Evolutionary conservation across 1,140 invertebrate species (phyloP), one percentile per base, ranked within the genome.

Genomic region (Polyergus mexicanus): DNA sequence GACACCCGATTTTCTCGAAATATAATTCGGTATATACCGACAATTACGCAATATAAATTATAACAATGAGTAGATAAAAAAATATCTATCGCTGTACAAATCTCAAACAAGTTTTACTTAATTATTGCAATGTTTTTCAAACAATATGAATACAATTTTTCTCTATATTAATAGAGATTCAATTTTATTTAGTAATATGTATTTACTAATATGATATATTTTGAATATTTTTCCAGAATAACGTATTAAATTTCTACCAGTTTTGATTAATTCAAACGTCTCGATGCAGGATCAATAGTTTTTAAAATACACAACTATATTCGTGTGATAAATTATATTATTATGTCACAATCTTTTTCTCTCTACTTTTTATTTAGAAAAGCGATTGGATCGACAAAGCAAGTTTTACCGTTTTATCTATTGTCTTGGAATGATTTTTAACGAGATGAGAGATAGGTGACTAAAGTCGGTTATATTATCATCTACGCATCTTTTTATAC

Each of bases 401-500:
- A n/a, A 78, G 35, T 62, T 87, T 51, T 72, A 68, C 1, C 22
- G 8, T 47, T 78, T 47, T 81, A 58, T 44, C 6, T 62, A 54
- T 13, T 28, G 41, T 80, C 63, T 47, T 22, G 19, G 35, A 65
- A 32, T 1, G 72, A 81, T 78, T 86, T 74, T 54, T 63, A 77
- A 51, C n/a, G 60, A 74, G 86, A 89, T 68, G 44, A 54, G 56
- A 65, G 71, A 74, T 32, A 80, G 63, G 69, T 77, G 76, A 44
- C n/a, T 84, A 47, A 84, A 85, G 72, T 25, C 58, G 74, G 84
- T 78, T 89, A 86, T 76, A 63, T 77, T 84, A 88, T 86, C 66
- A 80, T 86, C 41, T 72, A 54, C 35, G 44, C 38, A 51, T 86
- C 71, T 88, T 75, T 89, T 75, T 85, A 58, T 51, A 19, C 68